phyloP scores from a whole-genome alignment of 1,140 invertebrate genomes.

The Brachionus angularis region DNA sequence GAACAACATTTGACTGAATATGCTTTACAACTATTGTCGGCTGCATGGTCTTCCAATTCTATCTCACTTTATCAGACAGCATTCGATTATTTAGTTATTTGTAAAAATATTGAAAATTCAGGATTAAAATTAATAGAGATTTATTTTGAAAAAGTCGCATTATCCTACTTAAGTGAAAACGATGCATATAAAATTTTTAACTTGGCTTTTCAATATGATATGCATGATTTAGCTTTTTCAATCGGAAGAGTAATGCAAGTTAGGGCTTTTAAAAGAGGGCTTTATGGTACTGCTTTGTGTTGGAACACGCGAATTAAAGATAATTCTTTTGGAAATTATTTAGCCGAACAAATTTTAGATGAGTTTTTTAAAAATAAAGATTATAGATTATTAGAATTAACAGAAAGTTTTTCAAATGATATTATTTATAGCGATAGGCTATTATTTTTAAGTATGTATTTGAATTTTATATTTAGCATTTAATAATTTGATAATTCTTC shows the following conservation, averaged over 20 bases:
- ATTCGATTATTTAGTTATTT: slow-evolving; percentile 38
- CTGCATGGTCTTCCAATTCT: background rate
- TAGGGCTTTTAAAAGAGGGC: slow-evolving; percentile 2
- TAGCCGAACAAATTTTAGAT: slow-evolving; percentile 2
- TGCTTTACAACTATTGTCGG: background rate
- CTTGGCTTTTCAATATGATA: slow-evolving; percentile 21
- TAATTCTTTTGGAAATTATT: slow-evolving; percentile 6
- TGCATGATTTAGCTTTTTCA: slow-evolving; percentile 41
- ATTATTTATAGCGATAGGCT: slow-evolving; percentile 38
- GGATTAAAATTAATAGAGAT: slow-evolving; percentile 2
- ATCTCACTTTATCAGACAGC: slow-evolving; percentile 26
- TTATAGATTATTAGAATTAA: slow-evolving; percentile 2
- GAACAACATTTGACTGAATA: slow-evolving; percentile 36
- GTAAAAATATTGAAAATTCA: background rate
- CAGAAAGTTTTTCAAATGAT: slow-evolving; percentile 23
- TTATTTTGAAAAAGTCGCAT: slow-evolving; percentile 24
- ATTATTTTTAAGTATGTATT: slow-evolving; percentile 30
- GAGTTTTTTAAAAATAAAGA: slow-evolving; percentile 20
- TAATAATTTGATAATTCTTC: background rate
- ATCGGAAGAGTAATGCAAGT: slow-evolving; percentile 35
- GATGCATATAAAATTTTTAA: slow-evolving; percentile 22
- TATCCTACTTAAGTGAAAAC: background rate
- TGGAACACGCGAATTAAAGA: slow-evolving; percentile 42
- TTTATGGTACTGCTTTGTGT: slow-evolving; percentile 4
- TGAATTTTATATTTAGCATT: background rate